A percentile compares a stretch with the other conserved stretches of the same genome.
These are phyloP conservation scores for Anser brachyrhynchus DNA, from an alignment of 2,113 vertebrate genomes.

Conservation along the genomic window DNA sequence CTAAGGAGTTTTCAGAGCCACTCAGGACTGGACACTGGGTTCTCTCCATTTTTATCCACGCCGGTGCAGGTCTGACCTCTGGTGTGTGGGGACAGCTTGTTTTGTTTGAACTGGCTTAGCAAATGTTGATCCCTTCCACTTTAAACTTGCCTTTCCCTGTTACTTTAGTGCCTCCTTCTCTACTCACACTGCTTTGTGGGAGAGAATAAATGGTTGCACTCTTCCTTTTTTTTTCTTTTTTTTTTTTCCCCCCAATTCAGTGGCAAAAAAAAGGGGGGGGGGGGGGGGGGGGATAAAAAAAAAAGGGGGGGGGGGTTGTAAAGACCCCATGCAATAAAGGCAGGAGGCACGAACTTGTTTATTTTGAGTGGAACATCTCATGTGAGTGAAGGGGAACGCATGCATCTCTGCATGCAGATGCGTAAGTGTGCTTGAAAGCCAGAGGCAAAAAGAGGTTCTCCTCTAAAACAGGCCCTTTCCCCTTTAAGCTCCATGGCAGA, in stretches of 20 bases:
- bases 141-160: neutral
- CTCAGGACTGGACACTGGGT: neutral
- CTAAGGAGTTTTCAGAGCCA: neutral
- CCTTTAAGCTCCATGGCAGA: neutral
- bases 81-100: neutral
- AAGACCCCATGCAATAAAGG: neutral
- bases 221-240: rapidly evolving
- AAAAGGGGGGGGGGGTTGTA: neutral
- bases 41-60: rapidly evolving
- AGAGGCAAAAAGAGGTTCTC: neutral
- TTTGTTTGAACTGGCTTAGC: neutral
- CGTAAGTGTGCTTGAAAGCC: neutral
- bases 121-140: neutral
- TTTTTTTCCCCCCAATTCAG: too few species aligned
- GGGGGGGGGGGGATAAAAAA: neutral
- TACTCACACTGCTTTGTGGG: neutral
- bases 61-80: neutral
- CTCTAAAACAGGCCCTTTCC: neutral
- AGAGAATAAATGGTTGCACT: neutral
- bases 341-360: neutral
- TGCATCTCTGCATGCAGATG: neutral
- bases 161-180: neutral
- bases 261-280: too few species aligned
- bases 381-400: rapidly evolving
- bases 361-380: neutral